Percentiles rank a stretch among this genome's conserved stretches.
phyloP scores from a whole-genome alignment of 2,797 vertebrate genomes.

The Thamnophis elegans region DNA sequence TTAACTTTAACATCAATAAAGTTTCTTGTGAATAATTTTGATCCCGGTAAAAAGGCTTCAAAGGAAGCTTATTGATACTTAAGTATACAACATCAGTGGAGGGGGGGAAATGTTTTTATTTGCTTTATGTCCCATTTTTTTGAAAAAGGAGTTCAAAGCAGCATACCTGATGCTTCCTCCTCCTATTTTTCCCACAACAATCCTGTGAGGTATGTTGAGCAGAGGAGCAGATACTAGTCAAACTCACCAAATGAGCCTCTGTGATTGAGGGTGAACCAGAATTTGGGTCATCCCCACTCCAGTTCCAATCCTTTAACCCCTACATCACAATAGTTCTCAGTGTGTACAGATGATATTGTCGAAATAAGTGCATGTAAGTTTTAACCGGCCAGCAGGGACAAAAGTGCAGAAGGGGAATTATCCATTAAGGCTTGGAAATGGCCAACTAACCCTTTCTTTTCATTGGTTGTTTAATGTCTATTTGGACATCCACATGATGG shows the following conservation, averaged over 20 bases:
- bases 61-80: not conserved
- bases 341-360: not conserved
- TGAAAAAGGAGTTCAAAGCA: not conserved
- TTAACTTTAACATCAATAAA: not conserved
- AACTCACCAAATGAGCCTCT: not conserved
- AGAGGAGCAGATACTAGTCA: not conserved
- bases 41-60: not conserved
- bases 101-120: not conserved
- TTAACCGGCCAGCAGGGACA: not conserved
- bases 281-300: not conserved
- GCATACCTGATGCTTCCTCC: not conserved
- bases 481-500: not conserved
- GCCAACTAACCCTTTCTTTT: not conserved
- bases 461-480: not conserved
- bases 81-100: not conserved
- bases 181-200: not conserved
- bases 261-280: not conserved
- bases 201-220: not conserved
- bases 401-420: not conserved
- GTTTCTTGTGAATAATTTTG: not conserved
- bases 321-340: not conserved
- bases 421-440: not conserved
- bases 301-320: not conserved
- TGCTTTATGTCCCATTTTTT: not conserved
- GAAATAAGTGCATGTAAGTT: not conserved